Evolutionary conservation across 2,113 vertebrate genomes (phyloP), one percentile per base, ranked within the genome.

Genomic region (Eublepharis macularius): DNA sequence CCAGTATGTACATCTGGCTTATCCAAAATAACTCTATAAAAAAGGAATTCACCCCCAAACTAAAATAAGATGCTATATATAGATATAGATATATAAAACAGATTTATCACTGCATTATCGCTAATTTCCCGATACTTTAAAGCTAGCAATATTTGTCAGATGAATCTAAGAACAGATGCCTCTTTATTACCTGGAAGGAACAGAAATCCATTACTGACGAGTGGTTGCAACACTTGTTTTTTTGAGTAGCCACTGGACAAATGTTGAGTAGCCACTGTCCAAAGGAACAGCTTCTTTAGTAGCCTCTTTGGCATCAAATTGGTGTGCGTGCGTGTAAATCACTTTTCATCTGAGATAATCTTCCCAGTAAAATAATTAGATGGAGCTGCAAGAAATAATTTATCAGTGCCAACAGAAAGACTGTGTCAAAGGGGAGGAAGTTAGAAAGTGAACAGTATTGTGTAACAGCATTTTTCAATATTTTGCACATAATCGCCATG

Each of bases 191-290:
- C 66, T 87, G 70, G 21, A 73, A 57, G 45, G 39, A 57, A 39
- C 45, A 87, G 36, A 82, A 86, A 66, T 47, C 84, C 43, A 65
- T 89, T 88, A 69, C 26, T 51, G 72, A 91, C 76, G 77, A 86
- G 36, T 63, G 26, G 0, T 47, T 73, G 84, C 91, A 43, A 34
- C 26, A 80, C 41, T 29, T 21, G 72, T 34, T 87, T 83, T 76
- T 87, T 87, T 83, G 85, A 91, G 78, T 75, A 89, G 26, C 54
- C 1, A 34, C 84, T 39, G 13, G 17, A 84, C 63, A 80, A 89
- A 73, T 66, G 41, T 45, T 68, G 45, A 87, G 89, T n/a, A n/a
- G n/a, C n/a, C n/a, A n/a, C n/a, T n/a, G n/a, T 54, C 32, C 89
- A 84, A 85, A 87, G 26, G 68, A 84, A 43, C 29, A 69, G 41